Conservation (phyloP, 2,888 invertebrate species). For the Peribatodes rhomboidaria region DNA sequence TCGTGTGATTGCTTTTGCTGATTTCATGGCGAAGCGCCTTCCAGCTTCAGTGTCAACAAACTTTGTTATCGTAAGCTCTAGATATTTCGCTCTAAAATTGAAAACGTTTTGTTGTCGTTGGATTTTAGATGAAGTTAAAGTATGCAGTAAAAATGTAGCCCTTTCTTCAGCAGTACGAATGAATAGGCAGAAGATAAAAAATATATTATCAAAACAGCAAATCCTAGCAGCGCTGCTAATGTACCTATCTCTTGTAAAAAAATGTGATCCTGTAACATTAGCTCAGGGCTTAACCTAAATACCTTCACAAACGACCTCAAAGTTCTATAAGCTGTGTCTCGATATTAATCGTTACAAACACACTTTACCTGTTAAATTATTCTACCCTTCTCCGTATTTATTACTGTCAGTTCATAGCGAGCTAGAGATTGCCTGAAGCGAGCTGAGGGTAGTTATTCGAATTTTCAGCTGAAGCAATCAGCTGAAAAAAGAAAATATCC, state of each 20-base stretch:
- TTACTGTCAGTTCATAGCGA: not conserved
- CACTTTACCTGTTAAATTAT: not conserved
- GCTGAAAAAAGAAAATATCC: constrained; percentile 21
- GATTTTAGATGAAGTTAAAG: not conserved
- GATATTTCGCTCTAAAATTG: constrained; percentile 19
- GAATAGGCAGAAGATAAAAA: no score
- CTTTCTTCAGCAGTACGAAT: not conserved
- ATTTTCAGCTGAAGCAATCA: constrained; percentile 9
- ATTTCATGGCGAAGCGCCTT: constrained; percentile 44
- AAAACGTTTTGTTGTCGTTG: constrained; percentile 10
- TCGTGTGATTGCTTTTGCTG: constrained; percentile 51
- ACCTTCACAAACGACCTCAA: not conserved
- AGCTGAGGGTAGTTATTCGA: not conserved
- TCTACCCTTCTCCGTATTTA: not conserved
- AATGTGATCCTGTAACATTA: not conserved
- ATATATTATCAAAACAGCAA: no score
- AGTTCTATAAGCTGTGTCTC: not conserved
- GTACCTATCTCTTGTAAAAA: not conserved
- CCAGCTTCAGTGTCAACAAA: constrained; percentile 35
- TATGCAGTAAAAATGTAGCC: not conserved
- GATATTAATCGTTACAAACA: not conserved
- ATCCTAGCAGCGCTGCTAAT: no score
- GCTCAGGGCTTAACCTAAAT: not conserved
- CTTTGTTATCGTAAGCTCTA: constrained; percentile 20
- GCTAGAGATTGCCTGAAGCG: not conserved